Conservation (phyloP, 2,797 vertebrate genomes). For the Euphonia xanthogaster region DNA sequence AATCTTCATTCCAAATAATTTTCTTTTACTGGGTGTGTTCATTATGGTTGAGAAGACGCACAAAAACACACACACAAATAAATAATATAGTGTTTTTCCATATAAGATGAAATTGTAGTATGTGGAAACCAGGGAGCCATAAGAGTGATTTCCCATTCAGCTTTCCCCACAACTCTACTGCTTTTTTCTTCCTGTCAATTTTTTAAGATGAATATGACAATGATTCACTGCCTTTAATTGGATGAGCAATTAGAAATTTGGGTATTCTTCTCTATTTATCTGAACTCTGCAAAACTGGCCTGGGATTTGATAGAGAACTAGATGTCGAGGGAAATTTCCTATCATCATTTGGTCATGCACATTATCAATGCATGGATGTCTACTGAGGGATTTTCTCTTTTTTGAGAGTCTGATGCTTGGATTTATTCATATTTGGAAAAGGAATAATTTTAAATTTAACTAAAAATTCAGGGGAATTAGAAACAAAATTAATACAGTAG, state of each 20-base stretch:
- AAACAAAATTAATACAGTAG: background rate
- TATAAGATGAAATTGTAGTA: background rate
- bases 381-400: background rate
- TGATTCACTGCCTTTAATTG: background rate
- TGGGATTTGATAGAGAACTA: background rate
- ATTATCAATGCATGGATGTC: background rate
- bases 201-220: background rate
- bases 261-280: conserved; percentile 3
- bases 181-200: background rate
- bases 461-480: conserved; percentile 40
- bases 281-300: background rate
- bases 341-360: background rate
- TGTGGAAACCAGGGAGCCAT: background rate
- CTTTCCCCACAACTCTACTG: background rate
- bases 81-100: background rate
- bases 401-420: background rate
- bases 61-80: background rate
- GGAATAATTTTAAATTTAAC: background rate
- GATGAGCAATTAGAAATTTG: background rate
- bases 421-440: conserved; percentile 31
- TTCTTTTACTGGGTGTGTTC: background rate
- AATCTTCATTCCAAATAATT: background rate
- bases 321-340: background rate
- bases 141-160: background rate
- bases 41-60: background rate